These are phyloP conservation scores for Cyclargus thomasi DNA, from an alignment of 1,140 invertebrate species.

Conservation along the genomic window DNA sequence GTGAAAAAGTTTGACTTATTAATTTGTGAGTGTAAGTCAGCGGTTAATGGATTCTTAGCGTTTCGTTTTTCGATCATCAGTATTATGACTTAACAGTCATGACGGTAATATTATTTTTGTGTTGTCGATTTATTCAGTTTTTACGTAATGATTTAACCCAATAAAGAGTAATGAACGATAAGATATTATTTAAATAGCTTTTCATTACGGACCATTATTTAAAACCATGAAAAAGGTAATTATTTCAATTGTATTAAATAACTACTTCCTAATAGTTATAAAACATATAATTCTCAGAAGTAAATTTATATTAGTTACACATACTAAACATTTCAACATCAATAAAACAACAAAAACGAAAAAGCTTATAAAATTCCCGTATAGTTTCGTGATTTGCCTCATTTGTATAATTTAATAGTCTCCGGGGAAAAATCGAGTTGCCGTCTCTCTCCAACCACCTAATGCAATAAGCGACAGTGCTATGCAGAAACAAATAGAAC, in stretches of 20 bases:
- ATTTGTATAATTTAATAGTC: constrained; percentile 25
- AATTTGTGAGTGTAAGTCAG: constrained; percentile 37
- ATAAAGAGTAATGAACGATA: too few species aligned
- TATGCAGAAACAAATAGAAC: constrained; percentile 43
- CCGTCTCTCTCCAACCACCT: constrained; percentile 29
- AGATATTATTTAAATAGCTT: too few species aligned
- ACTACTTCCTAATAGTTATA: too few species aligned
- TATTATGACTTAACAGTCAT: not conserved
- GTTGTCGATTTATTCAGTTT: too few species aligned
- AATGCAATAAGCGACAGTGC: constrained; percentile 33
- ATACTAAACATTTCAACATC: not conserved
- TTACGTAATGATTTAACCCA: too few species aligned
- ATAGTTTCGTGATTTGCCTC: constrained; percentile 14
- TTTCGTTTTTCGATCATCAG: constrained; percentile 8
- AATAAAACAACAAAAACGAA: not conserved
- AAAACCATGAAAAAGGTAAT: too few species aligned
- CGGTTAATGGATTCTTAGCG: constrained; percentile 19
- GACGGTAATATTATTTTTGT: too few species aligned
- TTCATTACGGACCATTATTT: too few species aligned
- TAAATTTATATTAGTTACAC: not conserved
- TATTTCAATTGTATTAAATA: too few species aligned
- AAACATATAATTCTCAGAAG: not conserved
- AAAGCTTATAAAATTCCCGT: not conserved
- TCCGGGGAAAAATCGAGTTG: constrained; percentile 26
- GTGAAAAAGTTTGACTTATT: constrained; percentile 51